Conservation (phyloP, 2,888 invertebrate genomes). For the Lasioglossum lativentre region DNA sequence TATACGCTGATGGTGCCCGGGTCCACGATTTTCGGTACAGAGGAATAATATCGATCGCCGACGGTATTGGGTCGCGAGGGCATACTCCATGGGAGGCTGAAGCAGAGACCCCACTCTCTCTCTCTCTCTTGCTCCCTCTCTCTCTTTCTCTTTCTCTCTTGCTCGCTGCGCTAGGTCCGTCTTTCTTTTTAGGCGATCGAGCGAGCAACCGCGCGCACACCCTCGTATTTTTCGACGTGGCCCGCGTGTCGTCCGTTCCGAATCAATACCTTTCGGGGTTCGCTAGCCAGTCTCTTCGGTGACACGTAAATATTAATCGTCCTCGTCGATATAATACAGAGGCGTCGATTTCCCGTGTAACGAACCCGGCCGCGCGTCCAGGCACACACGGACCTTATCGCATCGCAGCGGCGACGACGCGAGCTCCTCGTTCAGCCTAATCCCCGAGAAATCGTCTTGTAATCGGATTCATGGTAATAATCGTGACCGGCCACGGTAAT, state of each 20-base stretch:
- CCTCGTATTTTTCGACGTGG: constrained; percentile 65
- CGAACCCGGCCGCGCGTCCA: constrained; percentile 16
- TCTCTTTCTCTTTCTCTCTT: not conserved
- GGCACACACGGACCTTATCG: not conserved
- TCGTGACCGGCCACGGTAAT: constrained; percentile 11
- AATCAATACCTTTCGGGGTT: constrained; percentile 70
- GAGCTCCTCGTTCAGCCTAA: constrained; percentile 2
- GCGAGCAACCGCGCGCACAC: constrained; percentile 63
- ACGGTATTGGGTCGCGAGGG: not conserved
- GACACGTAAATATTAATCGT: constrained; percentile 57
- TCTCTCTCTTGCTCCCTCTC: too few relatives aligned
- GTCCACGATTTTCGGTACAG: not conserved
- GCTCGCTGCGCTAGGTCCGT: not conserved
- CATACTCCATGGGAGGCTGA: not conserved
- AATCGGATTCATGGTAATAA: constrained; percentile 24
- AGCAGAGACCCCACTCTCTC: not conserved
- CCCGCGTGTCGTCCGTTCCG: constrained; percentile 61
- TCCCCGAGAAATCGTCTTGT: constrained; percentile 10
- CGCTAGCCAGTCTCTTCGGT: constrained; percentile 50
- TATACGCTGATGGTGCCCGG: too few relatives aligned
- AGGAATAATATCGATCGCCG: constrained; percentile 18
- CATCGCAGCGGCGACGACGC: not conserved
- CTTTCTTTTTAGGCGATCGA: constrained; percentile 29
- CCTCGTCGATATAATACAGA: constrained; percentile 21
- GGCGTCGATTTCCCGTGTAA: constrained; percentile 33